Evolutionary conservation across 2,888 invertebrate species (phyloP).

Genomic region (Ganaspis brasiliensis): DNA sequence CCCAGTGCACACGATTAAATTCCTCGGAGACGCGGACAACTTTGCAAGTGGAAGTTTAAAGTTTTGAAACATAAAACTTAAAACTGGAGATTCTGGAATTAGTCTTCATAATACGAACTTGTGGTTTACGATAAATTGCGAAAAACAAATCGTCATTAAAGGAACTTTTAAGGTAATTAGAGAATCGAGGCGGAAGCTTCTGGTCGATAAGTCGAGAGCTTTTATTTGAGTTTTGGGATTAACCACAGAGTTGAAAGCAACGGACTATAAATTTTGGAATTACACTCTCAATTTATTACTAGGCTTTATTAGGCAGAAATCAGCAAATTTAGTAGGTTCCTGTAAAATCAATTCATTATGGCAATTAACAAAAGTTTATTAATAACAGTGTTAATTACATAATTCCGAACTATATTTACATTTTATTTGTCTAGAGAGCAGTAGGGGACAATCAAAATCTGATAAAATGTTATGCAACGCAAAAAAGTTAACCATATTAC

Average conservation of each 20-base stretch:
- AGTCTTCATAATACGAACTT: not conserved
- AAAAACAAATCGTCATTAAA: constrained; percentile 26
- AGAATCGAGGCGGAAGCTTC: constrained; percentile 13
- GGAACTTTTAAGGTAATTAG: constrained; percentile 26
- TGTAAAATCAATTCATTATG: no score
- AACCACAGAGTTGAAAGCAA: not conserved
- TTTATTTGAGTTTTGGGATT: constrained; percentile 30
- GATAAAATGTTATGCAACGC: no score
- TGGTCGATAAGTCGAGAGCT: constrained; percentile 27
- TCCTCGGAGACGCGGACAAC: not conserved
- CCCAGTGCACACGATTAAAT: constrained; percentile 34
- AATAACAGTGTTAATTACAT: no score
- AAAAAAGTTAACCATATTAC: no score
- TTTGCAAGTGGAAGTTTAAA: constrained; percentile 25
- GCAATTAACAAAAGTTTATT: no score
- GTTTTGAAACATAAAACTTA: constrained; percentile 25
- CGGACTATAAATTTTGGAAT: not conserved
- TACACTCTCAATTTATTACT: not conserved
- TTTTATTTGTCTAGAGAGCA: no score
- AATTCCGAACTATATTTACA: no score
- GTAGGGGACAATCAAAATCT: no score
- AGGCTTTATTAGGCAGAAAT: not conserved
- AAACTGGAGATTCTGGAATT: constrained; percentile 24
- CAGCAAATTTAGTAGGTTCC: no score
- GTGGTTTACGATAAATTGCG: constrained; percentile 23